Percentiles rank a stretch among this genome's conserved stretches.
Conservation (phyloP, 2,113 vertebrate species). For the Lepus americanus region DNA sequence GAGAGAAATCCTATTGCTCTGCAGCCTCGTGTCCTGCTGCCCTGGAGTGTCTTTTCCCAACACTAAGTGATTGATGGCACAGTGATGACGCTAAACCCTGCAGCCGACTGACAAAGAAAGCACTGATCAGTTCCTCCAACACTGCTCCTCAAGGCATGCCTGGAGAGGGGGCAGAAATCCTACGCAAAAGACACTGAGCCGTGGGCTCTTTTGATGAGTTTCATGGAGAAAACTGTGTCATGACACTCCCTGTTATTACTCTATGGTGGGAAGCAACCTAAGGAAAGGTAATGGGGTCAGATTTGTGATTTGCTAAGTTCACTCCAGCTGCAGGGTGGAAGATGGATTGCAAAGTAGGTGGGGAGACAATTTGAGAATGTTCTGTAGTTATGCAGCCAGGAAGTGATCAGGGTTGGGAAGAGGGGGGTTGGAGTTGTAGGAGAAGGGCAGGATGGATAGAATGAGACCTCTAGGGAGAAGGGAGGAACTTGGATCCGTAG, state of each 20-base stretch:
- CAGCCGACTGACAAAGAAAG: background rate
- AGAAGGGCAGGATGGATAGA: background rate
- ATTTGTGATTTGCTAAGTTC: constrained; percentile 21
- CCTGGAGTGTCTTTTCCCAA: background rate
- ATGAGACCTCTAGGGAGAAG: background rate
- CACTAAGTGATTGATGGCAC: background rate
- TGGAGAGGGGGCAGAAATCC: background rate
- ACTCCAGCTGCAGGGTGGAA: background rate
- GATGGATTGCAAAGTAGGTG: background rate
- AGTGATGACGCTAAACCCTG: background rate
- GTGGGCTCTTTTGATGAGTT: background rate
- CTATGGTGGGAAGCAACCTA: background rate
- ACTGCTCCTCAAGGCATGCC: background rate
- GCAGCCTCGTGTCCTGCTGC: background rate
- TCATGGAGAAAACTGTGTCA: background rate
- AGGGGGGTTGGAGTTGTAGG: background rate
- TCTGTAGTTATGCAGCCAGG: background rate
- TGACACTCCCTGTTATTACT: background rate
- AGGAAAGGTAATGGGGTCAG: background rate
- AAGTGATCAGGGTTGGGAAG: background rate
- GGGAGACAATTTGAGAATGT: background rate
- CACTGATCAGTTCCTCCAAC: background rate
- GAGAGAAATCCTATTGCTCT: background rate
- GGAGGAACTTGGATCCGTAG: constrained; percentile 11
- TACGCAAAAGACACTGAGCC: background rate